These are phyloP conservation scores for Hydrolagus affinis DNA, from an alignment of 2,113 vertebrate species.

Conservation along the genomic window DNA sequence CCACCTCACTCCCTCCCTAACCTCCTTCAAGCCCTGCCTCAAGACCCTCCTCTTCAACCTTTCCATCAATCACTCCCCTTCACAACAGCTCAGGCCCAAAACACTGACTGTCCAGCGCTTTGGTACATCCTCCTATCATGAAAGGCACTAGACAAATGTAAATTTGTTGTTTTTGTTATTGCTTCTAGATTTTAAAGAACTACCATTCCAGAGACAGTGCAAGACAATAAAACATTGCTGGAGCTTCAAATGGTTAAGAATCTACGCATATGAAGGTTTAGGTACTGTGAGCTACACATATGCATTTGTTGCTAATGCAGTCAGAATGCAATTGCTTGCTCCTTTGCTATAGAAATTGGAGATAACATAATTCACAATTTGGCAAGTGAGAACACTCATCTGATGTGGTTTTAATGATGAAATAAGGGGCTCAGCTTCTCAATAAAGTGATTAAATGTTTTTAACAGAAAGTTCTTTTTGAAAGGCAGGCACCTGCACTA, in stretches of 20 bases:
- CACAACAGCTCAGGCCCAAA: no score
- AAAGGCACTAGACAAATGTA: no score
- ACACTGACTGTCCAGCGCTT: no score
- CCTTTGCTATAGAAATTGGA: not conserved
- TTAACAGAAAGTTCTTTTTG: conserved; percentile 17
- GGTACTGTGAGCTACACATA: conserved; percentile 44
- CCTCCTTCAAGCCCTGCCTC: no score
- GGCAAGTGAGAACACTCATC: conserved; percentile 10
- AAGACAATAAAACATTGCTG: not conserved
- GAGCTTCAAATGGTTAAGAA: conserved; percentile 17
- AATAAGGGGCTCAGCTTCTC: not conserved
- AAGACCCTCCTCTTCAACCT: no score
- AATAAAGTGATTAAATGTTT: not conserved
- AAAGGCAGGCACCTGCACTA: conserved; percentile 43
- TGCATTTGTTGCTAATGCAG: conserved; percentile 40
- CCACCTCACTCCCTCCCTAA: no score
- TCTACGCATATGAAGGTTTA: conserved; percentile 43
- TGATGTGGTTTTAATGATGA: conserved; percentile 16
- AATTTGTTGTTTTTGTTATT: not conserved
- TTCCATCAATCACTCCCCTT: no score
- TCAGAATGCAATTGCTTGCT: conserved; percentile 32
- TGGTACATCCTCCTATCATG: not conserved
- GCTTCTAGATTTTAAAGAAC: not conserved
- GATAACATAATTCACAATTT: conserved; percentile 4
- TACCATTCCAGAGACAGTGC: not conserved